A percentile compares a stretch with the other conserved stretches of the same genome.
phyloP scores from a whole-genome alignment of 2,888 invertebrate species.

The Agonopterix subpropinquella region DNA sequence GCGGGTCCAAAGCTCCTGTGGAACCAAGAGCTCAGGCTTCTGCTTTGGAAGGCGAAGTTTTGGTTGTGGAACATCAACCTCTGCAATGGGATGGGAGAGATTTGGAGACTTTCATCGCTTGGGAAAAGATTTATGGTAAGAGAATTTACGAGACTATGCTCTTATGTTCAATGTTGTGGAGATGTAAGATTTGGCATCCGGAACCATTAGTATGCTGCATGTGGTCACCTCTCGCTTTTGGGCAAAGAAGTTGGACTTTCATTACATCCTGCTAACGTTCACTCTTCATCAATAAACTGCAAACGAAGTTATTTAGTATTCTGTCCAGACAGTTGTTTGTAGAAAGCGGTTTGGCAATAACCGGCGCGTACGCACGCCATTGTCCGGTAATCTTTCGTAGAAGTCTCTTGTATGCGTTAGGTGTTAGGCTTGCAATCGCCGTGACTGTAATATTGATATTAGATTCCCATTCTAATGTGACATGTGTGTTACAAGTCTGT shows the following conservation, averaged over 20 bases:
- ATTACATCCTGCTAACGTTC: background rate
- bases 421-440: conserved; percentile 45
- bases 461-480: background rate
- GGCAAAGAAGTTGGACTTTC: conserved; percentile 3
- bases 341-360: conserved; percentile 73
- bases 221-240: background rate
- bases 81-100: conserved; percentile 73
- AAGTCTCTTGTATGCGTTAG: conserved; percentile 59
- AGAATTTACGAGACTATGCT: background rate
- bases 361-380: conserved; percentile 51
- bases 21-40: conserved; percentile 75
- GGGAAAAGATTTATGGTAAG: conserved; percentile 70
- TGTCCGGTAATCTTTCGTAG: conserved; percentile 72
- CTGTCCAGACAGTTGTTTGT: conserved; percentile 52
- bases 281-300: conserved; percentile 32
- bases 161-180: background rate
- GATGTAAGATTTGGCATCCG: background rate
- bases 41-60: conserved; percentile 78
- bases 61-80: conserved; percentile 76
- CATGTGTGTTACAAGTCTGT: background rate
- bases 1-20: conserved; percentile 78
- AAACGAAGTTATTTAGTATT: conserved; percentile 50
- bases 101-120: conserved; percentile 60
- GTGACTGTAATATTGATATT: conserved; percentile 45
- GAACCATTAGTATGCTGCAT: background rate